Evolutionary conservation across 23 tunicate species (phyloP), one percentile per base, ranked within the genome.

Genomic region (Ascidia mentula): DNA sequence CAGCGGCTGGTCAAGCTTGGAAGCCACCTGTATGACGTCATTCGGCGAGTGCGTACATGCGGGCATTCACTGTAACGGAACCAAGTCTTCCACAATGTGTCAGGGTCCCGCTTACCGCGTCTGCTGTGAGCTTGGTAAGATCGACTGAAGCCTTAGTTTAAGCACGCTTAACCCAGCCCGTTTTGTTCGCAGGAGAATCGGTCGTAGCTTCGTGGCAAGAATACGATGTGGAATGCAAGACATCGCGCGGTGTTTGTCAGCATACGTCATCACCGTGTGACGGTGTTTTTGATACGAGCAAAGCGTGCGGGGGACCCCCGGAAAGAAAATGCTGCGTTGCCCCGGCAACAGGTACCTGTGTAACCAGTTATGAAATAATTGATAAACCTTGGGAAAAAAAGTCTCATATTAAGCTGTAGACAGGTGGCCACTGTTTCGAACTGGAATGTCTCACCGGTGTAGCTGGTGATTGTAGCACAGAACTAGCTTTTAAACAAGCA

Each of bases 61-160:
- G 36, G 37, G 37, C 0, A 38, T 6, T 28, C 36, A 60, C 31
- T 84, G 88, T 38, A 76, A 81, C 17, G 88, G 88, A 35, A 77
- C 59, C 31, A 31, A 46, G 53, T 15, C 40, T 18, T 0, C 74
- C 26, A 61, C 37, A 22, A 38, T 40, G 33, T 84, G 88, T 31
- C 73, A 73, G 38, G 88, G 88, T 18, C 88, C 88, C 12, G 35
- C 74, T 22, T 65, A 76, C 36, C 36, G 88, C 8, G 35, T 77
- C 24, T 84, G 88, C 53, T 84, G 88, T 40, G 9, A 36, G 15
- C 85, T 77, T 24, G 36, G 85, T 79, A 79, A 42, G 40, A 0
- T 70, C n/a, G n/a, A n/a, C n/a, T n/a, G n/a, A n/a, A n/a, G n/a
- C n/a, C n/a, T n/a, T n/a, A n/a, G n/a, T n/a, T n/a, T n/a, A n/a